phyloP scores from a whole-genome alignment of 2,797 vertebrate species.

The Iguana delicatissima region DNA sequence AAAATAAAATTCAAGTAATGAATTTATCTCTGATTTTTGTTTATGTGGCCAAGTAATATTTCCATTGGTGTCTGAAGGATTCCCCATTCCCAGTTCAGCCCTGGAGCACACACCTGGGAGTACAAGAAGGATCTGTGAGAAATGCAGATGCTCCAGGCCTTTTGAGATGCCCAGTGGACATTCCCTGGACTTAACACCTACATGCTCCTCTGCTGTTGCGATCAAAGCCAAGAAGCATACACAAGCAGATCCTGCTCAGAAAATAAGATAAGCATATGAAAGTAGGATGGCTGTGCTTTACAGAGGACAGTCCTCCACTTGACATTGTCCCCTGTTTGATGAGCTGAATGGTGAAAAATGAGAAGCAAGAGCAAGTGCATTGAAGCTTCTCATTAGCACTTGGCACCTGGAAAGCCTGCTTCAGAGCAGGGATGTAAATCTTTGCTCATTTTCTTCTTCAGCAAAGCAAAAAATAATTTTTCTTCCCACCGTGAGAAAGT shows the following conservation, averaged over 20 bases:
- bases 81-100: not conserved
- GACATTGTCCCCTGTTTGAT: not conserved
- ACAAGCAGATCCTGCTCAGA: not conserved
- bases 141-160: not conserved
- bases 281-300: not conserved
- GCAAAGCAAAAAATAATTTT: too few species aligned
- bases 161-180: not conserved
- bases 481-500: too few species aligned
- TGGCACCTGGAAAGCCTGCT: not conserved
- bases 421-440: not conserved
- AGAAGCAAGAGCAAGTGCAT: not conserved
- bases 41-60: not conserved
- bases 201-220: not conserved
- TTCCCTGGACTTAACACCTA: too few species aligned
- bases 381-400: not conserved
- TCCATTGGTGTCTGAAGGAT: not conserved
- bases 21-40: too few species aligned
- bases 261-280: not conserved
- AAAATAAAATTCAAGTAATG: conserved; percentile 2
- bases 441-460: too few species aligned
- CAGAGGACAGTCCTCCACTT: not conserved
- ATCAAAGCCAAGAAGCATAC: not conserved
- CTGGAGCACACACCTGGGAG: not conserved
- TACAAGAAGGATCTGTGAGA: not conserved
- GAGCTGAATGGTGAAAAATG: not conserved